phyloP scores from a whole-genome alignment of 2,797 vertebrate genomes.

The Microhierax caerulescens region DNA sequence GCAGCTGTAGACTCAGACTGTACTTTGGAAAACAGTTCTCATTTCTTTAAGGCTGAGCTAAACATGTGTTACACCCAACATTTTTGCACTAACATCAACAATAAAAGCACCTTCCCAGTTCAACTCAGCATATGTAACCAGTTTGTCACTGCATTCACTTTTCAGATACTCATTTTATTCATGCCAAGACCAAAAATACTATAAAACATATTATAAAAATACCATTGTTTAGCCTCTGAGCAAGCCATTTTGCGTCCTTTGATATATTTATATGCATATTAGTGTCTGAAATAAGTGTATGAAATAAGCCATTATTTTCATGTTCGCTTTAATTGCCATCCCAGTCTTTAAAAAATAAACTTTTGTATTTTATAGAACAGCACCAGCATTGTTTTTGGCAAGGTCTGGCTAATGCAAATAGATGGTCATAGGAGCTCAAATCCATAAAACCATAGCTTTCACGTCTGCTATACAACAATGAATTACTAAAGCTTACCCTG shows the following conservation, averaged over 20 bases:
- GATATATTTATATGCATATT: not conserved
- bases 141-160: not conserved
- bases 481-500: not conserved
- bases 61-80: not conserved
- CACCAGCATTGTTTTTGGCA: not conserved
- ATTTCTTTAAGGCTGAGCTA: not conserved
- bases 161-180: not conserved
- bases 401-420: not conserved
- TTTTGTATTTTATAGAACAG: not conserved
- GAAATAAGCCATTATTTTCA: not conserved
- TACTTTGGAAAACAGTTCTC: not conserved
- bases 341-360: not conserved
- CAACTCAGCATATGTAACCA: not conserved
- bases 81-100: constrained; percentile 12
- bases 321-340: not conserved
- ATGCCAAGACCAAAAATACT: not conserved
- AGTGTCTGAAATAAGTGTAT: not conserved
- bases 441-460: accelerated
- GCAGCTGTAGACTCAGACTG: not conserved
- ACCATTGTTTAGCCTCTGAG: not conserved
- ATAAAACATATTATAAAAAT: too few species aligned
- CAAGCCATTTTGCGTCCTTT: not conserved
- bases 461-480: not conserved
- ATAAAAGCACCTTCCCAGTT: not conserved
- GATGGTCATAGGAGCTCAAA: not conserved